These are phyloP conservation scores for Phallusia fumigata DNA, from an alignment of 23 tunicate species.

Conservation along the genomic window DNA sequence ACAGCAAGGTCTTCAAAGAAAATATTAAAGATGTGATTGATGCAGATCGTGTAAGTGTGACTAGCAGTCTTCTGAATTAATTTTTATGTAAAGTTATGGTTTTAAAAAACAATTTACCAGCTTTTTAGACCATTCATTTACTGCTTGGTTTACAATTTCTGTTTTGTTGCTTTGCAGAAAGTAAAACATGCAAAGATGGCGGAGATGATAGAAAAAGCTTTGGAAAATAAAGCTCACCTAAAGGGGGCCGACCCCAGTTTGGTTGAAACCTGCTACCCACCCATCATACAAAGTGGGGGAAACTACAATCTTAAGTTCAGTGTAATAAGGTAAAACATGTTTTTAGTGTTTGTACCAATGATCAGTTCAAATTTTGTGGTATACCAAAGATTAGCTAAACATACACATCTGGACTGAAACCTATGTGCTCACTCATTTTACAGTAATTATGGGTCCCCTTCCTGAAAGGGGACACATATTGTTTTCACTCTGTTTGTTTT, in stretches of 20 bases:
- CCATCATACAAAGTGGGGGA: slow-evolving; percentile 97
- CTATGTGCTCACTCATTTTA: too few species aligned
- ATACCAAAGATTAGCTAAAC: too few species aligned
- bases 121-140: too few species aligned
- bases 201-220: slow-evolving; percentile 79
- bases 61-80: background rate
- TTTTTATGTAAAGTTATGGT: too few species aligned
- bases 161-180: slow-evolving; percentile 47
- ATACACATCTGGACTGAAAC: too few species aligned
- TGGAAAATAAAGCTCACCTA: slow-evolving; percentile 71
- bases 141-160: too few species aligned
- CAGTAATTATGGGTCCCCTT: too few species aligned
- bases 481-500: too few species aligned
- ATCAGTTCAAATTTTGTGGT: background rate
- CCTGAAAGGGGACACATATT: too few species aligned
- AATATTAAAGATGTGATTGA: slow-evolving; percentile 91
- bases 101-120: background rate
- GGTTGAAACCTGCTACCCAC: slow-evolving; percentile 96
- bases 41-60: slow-evolving; percentile 67
- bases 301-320: slow-evolving; percentile 78
- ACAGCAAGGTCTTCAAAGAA: slow-evolving; percentile 92
- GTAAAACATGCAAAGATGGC: slow-evolving; percentile 87
- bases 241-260: slow-evolving; percentile 79
- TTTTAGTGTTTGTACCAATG: background rate
- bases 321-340: slow-evolving; percentile 63